Base-by-base conservation (phyloP, 2,888 invertebrate species). In the Adineta ricciae region DNA sequence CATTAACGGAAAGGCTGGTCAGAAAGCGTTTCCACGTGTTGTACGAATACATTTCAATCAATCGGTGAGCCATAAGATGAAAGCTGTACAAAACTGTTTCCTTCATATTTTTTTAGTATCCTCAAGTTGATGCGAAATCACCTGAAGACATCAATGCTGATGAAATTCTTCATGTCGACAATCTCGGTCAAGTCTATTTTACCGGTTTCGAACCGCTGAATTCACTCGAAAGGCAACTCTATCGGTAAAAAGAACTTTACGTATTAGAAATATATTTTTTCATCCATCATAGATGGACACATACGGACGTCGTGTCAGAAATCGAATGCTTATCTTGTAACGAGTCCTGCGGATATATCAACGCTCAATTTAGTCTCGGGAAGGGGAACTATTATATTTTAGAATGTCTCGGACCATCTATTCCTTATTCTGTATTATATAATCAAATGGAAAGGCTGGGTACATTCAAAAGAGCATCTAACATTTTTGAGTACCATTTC, bases 371-470 rank as follows among this genome's bases (percentile, higher is more conserved):
- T 41, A 78, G 78, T 78, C 38, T 41, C n/a, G n/a, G n/a, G 24
- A 78, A 78, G 11, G 78, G 78, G 11, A 41, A n/a, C 41, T 78
- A 78, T 78, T 41, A 41, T 78, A 78, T 78, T 41, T 19, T 78
- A 24, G 78, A 78, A 78, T 78, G 78, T 41, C 41, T 78, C n/a
- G 78, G 78, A 41, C 78, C 78, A 78, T 38, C 38, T 11, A 78
- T 78, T n/a, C 78, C 78, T n/a, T 78, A 78, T 78, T 78, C 78
- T 11, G 41, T 2, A 78, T 41, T 78, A 78, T 41, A 41, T 21
- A 78, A 78, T 41, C 78, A 4, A n/a, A 41, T 8, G 1, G 78
- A 41, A 3, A 41, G 11, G n/a, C 24, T 78, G 3, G 14, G 78
- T 78, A 41, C 21, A 38, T 24, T 24, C 21, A 38, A 38, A 73